Base-by-base conservation (phyloP, 2,797 vertebrate genomes). In the Brachyrhaphis roseni region DNA sequence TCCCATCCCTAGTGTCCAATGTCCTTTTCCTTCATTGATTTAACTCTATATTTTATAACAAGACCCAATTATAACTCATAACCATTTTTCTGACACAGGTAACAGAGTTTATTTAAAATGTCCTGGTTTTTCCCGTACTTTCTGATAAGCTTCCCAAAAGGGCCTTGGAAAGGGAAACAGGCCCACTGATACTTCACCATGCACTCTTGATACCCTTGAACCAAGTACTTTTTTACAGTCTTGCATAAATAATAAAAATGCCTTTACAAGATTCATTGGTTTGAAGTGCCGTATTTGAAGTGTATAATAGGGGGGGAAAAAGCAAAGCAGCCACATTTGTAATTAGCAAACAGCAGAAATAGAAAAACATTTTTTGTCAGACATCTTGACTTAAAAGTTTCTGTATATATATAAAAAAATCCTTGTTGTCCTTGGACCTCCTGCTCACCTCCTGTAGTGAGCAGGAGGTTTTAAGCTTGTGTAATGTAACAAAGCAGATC, bases 401-500 rank as follows among this genome's bases (percentile, higher is more conserved):
- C 18, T 18, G 1, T 43, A 2, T 43, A 47, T 16, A 16, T 49
- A 20, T n/a, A 55, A 12, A 20, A n/a, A 55, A n/a, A n/a, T n/a
- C n/a, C n/a, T n/a, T n/a, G n/a, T n/a, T n/a, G n/a, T n/a, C n/a
- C n/a, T n/a, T n/a, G n/a, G n/a, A n/a, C n/a, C n/a, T n/a, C n/a
- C n/a, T n/a, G n/a, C n/a, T n/a, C n/a, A n/a, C n/a, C n/a, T n/a
- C n/a, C n/a, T n/a, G n/a, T n/a, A n/a, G n/a, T n/a, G n/a, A 84
- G 78, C 75, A 28, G 68, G 59, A 77, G 51, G 70, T 78, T 70
- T 78, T 89, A 87, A 90, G 85, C 88, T 84, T 23, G 57, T 62
- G 36, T 88, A 84, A 88, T 89, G 79, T 85, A 78, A 89, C 81
- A 82, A 81, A 89, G 81, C 80, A 75, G 71, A 79, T 80, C 77